Evolutionary conservation across 2,113 vertebrate species (phyloP), one percentile per base, ranked within the genome.

Genomic region (Pelvicachromis taeniatus): DNA sequence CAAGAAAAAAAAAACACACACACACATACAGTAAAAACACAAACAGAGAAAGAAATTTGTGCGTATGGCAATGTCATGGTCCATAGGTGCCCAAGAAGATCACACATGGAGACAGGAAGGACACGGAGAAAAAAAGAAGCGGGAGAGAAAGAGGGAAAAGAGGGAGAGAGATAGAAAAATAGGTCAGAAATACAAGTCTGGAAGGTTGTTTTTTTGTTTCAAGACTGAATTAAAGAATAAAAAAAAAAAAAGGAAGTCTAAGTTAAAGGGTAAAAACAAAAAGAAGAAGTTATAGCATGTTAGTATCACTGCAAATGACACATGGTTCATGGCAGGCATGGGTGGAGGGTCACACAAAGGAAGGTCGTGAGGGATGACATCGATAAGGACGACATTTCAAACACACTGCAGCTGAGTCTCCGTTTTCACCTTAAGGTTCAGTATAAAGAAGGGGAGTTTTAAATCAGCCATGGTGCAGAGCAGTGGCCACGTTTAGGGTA

Each of bases 151-250:
- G 80, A 70, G 50, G 80, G 58, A 90, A 94, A 93, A 87, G 94
- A 91, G 95, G 96, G 95, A 96, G 95, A 96, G 95, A 97, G 96
- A 97, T 95, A 96, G 96, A 97, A 90, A 95, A 98, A 97, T 96
- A 98, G 97, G 97, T 98, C 97, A 97, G 96, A 99, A 97, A 97
- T 91, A 85, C 96, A 97, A 97, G 96, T 96, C 95, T 95, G 94
- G 92, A 97, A 97, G 95, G 94, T 97, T 96, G 94, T 95, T 85
- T 42, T 95, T 14, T 97, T 96, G 94, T 87, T 65, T 95, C 4
- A 94, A 95, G 96, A 95, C 95, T 95, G 26, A 91, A 96, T 63
- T 91, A 95, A 96, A 95, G 94, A 96, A 95, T 86, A 96, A 89
- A 79, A 26, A 90, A 92, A 96, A 89, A 79, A 26, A 90, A 92